Conservation (phyloP, 2,113 vertebrate genomes). For the Catharus fuscescens region DNA sequence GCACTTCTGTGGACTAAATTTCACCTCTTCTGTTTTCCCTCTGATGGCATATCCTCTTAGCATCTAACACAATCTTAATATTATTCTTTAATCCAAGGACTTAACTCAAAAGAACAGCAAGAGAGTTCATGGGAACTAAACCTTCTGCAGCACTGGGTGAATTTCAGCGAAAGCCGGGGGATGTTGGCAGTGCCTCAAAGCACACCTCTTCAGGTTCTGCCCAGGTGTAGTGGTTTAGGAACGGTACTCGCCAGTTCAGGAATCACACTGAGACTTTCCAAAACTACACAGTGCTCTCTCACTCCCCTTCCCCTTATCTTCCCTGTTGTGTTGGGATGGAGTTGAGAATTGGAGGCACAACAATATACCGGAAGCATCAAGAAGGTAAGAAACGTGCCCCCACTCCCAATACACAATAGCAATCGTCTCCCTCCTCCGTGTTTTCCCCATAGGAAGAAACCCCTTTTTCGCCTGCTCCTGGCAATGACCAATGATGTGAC, state of each 20-base stretch:
- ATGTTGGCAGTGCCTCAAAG: not conserved
- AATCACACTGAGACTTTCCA: not conserved
- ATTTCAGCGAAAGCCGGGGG: rapidly evolving
- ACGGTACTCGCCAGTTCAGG: not conserved
- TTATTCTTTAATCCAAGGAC: not conserved
- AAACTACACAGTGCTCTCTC: not conserved
- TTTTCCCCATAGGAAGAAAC: not conserved
- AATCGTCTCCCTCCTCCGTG: not conserved
- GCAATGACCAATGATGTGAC: not conserved
- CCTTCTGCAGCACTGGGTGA: not conserved
- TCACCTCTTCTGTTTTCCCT: not conserved
- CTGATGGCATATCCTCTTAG: not conserved
- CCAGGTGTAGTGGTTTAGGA: not conserved
- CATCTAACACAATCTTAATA: not conserved
- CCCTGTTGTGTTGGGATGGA: not conserved
- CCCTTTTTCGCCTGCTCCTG: too few species aligned
- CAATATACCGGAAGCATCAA: not conserved
- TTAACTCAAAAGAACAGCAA: not conserved
- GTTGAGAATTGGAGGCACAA: not conserved
- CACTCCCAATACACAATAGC: rapidly evolving
- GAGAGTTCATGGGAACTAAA: not conserved
- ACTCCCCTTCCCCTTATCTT: not conserved
- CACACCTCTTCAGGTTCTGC: not conserved
- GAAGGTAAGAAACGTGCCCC: not conserved
- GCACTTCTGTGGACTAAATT: not conserved